These are phyloP conservation scores for Hypsopygia costalis DNA, from an alignment of 2,888 invertebrate genomes.

Conservation along the genomic window DNA sequence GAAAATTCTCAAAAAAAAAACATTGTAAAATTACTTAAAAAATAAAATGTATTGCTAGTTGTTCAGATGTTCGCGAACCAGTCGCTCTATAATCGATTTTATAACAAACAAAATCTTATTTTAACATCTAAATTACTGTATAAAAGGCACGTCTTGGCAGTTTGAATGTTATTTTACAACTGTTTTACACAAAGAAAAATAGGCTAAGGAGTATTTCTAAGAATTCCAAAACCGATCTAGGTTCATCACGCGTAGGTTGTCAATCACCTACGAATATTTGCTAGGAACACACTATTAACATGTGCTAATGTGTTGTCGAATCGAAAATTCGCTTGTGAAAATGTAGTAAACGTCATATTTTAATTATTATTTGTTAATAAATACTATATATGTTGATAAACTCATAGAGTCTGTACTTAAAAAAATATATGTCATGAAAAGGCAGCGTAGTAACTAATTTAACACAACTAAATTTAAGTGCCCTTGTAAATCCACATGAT, in stretches of 20 bases:
- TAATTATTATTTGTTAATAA: too few relatives aligned
- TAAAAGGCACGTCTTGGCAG: conserved; percentile 79
- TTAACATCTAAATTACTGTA: conserved; percentile 48
- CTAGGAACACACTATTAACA: conserved; percentile 1
- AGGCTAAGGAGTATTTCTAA: conserved; percentile 60
- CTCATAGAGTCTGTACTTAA: too few relatives aligned
- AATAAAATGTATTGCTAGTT: conserved; percentile 38
- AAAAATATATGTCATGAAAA: too few relatives aligned
- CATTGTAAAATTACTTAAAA: conserved; percentile 25
- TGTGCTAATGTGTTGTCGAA: too few relatives aligned
- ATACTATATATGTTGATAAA: too few relatives aligned
- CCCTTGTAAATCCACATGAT: too few relatives aligned
- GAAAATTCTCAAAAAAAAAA: conserved; percentile 24
- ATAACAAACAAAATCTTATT: conserved; percentile 28
- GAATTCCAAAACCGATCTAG: conserved; percentile 40
- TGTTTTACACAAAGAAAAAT: conserved; percentile 47
- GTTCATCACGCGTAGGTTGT: conserved; percentile 21
- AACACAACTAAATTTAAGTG: too few relatives aligned
- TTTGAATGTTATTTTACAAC: conserved; percentile 62
- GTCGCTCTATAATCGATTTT: conserved; percentile 44
- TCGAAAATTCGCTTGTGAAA: too few relatives aligned
- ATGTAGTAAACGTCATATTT: too few relatives aligned
- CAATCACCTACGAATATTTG: conserved; percentile 1
- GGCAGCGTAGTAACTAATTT: too few relatives aligned
- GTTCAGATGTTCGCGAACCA: conserved; percentile 61